A percentile compares a stretch with the other conserved stretches of the same genome.
phyloP scores from a whole-genome alignment of 92 coral and sea anemone genomes.

The Pocillopora meandrina region DNA sequence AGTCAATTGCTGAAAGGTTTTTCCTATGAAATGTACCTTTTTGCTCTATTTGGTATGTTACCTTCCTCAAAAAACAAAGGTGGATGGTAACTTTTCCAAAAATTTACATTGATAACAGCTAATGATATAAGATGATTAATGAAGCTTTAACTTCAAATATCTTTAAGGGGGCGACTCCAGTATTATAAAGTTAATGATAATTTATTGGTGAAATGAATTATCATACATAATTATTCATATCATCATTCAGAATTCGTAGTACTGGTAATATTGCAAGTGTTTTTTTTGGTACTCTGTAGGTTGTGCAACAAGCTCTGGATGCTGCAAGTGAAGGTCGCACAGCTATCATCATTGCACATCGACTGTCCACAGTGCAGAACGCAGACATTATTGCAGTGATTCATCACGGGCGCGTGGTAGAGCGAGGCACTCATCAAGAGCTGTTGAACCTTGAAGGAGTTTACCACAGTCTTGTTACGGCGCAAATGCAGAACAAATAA shows the following conservation, averaged over 20 bases:
- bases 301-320: slow-evolving; percentile 92
- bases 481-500: slow-evolving; percentile 61
- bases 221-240: too few species aligned
- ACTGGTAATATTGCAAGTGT: background rate
- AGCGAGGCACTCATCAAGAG: slow-evolving; percentile 92
- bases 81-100: too few species aligned
- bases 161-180: too few species aligned
- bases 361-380: slow-evolving; percentile 91
- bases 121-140: too few species aligned
- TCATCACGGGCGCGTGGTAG: slow-evolving; percentile 92
- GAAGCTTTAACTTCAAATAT: too few species aligned
- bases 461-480: slow-evolving; percentile 70
- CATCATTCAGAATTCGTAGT: background rate
- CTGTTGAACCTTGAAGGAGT: slow-evolving; percentile 72
- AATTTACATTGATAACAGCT: too few species aligned
- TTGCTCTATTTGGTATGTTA: too few species aligned
- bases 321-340: slow-evolving; percentile 92
- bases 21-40: too few species aligned
- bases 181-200: too few species aligned
- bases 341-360: slow-evolving; percentile 92
- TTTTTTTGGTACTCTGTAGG: slow-evolving; percentile 32
- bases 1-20: too few species aligned
- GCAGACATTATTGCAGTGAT: slow-evolving; percentile 90
- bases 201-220: too few species aligned
- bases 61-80: too few species aligned